Evolutionary conservation across 2,888 invertebrate species (phyloP), one percentile per base, ranked within the genome.

Genomic region (Philereme vetulata): DNA sequence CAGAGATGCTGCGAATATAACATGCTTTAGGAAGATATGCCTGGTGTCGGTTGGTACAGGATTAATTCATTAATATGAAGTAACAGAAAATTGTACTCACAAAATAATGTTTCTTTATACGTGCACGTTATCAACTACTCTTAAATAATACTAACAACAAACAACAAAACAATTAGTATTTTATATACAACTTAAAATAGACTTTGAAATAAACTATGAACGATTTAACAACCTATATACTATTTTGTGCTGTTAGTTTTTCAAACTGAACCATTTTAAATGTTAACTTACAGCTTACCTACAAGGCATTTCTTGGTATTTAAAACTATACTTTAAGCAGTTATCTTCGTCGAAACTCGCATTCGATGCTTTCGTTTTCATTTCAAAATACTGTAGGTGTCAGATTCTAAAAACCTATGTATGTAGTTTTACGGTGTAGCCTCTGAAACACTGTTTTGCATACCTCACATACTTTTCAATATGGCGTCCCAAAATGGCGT

Each of bases 21-120:
- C 5, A 38, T 38, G 7, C 38, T 38, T 38, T 7, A 38, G 8
- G 21, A 38, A 38, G 7, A 38, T 8, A 38, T 7, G 33, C n/a
- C 33, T 9, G 47, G n/a, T 9, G 9, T 47, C 57, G 57, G 58
- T 55, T 58, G 55, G 48, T 45, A n/a, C 10, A 35, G 43, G 32
- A 42, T 42, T 51, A 9, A 49, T 40, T 55, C 10, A 60, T 38
- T 36, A 49, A 51, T 60, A 74, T 68, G 42, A 42, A 6, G 36
- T 64, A 65, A 72, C 67, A 60, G 65, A 62, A 61, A 80, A 90
- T 90, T 90, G 90, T 90, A 89, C 90, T 85, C 81, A 76, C 80
- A 85, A 85, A 88, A 89, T 88, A 88, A 86, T 88, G 86, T 71
- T 76, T 74, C 64, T 74, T 72, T 71, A 70, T 66, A 72, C 66